Conservation (phyloP, 2,888 invertebrate species). For the Belgica antarctica region DNA sequence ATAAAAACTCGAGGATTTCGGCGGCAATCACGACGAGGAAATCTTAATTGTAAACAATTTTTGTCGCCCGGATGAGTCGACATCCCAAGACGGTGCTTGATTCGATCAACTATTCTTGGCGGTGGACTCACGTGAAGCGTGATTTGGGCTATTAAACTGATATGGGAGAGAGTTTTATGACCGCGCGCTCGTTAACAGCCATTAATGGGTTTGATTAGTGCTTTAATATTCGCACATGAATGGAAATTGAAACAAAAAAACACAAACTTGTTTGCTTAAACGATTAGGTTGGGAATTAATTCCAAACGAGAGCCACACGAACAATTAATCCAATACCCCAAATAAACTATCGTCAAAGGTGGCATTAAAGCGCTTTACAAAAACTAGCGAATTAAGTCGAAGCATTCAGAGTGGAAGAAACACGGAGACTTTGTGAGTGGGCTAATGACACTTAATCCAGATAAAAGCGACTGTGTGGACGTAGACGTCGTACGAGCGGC, state of each 20-base stretch:
- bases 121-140: too few species aligned
- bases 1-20: neutral
- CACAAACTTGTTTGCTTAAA: neutral
- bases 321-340: neutral
- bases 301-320: neutral
- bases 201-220: too few species aligned
- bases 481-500: neutral
- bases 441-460: neutral
- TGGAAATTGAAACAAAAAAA: too few species aligned
- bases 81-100: neutral
- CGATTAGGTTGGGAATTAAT: neutral
- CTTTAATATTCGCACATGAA: too few species aligned
- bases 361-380: neutral
- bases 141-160: neutral
- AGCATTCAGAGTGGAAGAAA: too few species aligned
- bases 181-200: neutral
- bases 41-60: constrained; percentile 2
- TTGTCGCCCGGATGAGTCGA: neutral
- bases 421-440: too few species aligned
- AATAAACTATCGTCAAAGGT: too few species aligned
- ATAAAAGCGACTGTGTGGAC: neutral
- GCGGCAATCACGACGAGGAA: neutral
- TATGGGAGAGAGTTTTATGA: neutral
- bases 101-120: neutral
- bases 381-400: neutral